Base-by-base conservation (phyloP, 2,797 vertebrate genomes). In the Peromyscus nudipes region DNA sequence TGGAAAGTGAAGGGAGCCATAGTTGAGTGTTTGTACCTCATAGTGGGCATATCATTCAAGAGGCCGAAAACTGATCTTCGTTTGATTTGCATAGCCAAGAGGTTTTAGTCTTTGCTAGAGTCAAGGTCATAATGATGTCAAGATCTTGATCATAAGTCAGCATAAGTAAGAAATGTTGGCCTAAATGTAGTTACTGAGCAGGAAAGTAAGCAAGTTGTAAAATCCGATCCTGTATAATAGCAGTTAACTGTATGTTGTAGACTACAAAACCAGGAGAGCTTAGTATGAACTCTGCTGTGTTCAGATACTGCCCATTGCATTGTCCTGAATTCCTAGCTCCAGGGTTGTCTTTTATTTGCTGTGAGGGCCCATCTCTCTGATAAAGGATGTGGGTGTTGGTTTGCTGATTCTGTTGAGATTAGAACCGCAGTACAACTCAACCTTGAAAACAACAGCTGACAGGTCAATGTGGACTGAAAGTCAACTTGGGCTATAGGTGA, bases 101-200 rank as follows among this genome's bases (percentile, higher is more conserved):
- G 94, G 40, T 80, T 95, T 97, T 95, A 75, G 49, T 96, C 43
- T 81, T 92, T 94, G 88, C 29, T 76, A 60, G 25, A 81, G 19
- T 95, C 96, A 93, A 83, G 62, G 55, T 97, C n/a, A 55, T 29
- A 71, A 57, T 3, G 29, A 71, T 14, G 25, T 34, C 19, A 25
- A 7, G 29, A 85, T 94, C 6, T 79, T 97, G 80, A 69, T 82
- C 79, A 60, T 80, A 43, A 94, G 57, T 98, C 96, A 95, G 91
- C 73, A 85, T 87, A 96, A 97, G 46, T 95, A 86, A 96, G 60
- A 97, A 97, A 79, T 96, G 96, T 87, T 97, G 94, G 37, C 95
- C 86, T 75, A 97, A 71, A 52, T 91, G 75, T 96, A 98, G 95
- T 97, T 97, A 96, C 87, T 98, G 94, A 95, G 92, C 73, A 97